A percentile compares a stretch with the other conserved stretches of the same genome.
Evolutionary conservation across 2,113 vertebrate species (phyloP).

Genomic region (Siniperca knerii): DNA sequence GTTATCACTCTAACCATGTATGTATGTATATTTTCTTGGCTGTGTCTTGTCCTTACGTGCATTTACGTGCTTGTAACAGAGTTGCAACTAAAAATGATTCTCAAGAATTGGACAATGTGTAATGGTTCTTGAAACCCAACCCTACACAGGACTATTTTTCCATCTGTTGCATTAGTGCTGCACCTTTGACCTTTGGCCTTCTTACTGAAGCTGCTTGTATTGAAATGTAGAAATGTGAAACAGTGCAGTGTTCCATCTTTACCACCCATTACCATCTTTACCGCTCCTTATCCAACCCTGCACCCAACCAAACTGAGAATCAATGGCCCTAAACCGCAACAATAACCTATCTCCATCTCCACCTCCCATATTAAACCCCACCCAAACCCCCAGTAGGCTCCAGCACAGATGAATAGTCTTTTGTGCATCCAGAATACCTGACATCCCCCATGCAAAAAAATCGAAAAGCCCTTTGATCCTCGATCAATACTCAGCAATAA

Average conservation of each 20-base stretch:
- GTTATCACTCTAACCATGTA: not conserved
- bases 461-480: slow-evolving; percentile 41
- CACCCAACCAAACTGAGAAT: slow-evolving; percentile 27
- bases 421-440: slow-evolving; percentile 72
- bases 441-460: slow-evolving; percentile 22
- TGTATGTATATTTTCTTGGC: not conserved
- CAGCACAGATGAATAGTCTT: slow-evolving; percentile 59
- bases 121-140: not conserved
- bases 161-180: not conserved
- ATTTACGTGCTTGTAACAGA: not conserved
- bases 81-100: not conserved
- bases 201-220: not conserved
- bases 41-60: not conserved
- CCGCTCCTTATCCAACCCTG: not conserved
- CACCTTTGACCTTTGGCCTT: not conserved
- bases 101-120: not conserved
- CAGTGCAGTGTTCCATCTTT: slow-evolving; percentile 4
- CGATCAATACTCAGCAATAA: slow-evolving; percentile 31
- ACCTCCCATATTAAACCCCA: slow-evolving; percentile 11
- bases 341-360: slow-evolving; percentile 48
- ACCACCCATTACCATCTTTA: not conserved
- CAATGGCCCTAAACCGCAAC: slow-evolving; percentile 25
- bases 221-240: slow-evolving; percentile 10
- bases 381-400: slow-evolving; percentile 55
- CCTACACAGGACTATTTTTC: not conserved